Conservation (phyloP, 2,113 vertebrate genomes). For the Callospermophilus lateralis region DNA sequence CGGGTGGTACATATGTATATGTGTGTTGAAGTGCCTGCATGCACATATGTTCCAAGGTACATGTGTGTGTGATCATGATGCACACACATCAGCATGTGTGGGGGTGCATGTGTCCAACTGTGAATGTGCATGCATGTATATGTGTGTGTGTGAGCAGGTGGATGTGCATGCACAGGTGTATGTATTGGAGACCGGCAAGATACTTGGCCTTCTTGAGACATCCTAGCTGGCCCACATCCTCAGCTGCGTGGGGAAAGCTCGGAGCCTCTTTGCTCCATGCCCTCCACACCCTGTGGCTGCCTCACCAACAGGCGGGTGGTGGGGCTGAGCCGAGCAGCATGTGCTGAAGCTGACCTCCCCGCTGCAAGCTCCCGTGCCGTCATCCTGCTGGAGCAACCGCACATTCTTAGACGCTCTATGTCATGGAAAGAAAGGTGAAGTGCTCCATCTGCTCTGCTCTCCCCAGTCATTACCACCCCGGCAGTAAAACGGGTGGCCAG, state of each 20-base stretch:
- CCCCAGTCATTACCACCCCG: slow-evolving; percentile 9
- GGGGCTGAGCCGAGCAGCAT: not conserved
- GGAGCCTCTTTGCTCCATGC: not conserved
- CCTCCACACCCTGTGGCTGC: not conserved
- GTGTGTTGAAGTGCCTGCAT: not conserved
- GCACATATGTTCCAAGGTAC: not conserved
- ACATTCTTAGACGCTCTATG: slow-evolving; percentile 75
- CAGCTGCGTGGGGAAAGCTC: not conserved
- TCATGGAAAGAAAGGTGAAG: slow-evolving; percentile 77
- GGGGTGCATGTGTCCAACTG: fast-evolving
- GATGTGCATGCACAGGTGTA: too few relatives aligned
- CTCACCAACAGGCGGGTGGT: not conserved
- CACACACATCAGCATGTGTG: too few relatives aligned
- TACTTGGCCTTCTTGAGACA: not conserved
- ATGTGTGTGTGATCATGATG: too few relatives aligned
- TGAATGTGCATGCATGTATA: not conserved
- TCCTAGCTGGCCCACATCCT: not conserved
- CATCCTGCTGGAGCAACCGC: slow-evolving; percentile 54
- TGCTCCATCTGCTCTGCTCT: slow-evolving; percentile 50
- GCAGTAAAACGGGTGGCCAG: slow-evolving; percentile 18
- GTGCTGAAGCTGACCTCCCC: not conserved
- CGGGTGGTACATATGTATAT: too few relatives aligned
- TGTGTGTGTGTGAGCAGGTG: not conserved
- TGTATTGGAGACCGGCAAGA: not conserved
- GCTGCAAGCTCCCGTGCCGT: not conserved